Evolutionary conservation across 2,113 vertebrate genomes (phyloP).

Genomic region (Scomber colias): DNA sequence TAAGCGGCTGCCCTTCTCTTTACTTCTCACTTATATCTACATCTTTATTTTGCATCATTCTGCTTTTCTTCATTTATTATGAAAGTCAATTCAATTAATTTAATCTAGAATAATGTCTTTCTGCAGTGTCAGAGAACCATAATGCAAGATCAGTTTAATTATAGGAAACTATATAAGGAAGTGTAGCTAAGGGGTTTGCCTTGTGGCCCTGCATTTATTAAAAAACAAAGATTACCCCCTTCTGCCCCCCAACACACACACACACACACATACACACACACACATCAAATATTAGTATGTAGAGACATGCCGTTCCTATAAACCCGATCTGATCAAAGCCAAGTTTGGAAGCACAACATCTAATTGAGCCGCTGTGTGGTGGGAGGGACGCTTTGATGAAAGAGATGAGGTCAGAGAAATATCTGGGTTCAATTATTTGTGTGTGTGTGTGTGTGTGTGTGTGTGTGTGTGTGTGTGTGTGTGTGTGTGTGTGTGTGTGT

Average conservation of each 20-base stretch:
- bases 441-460: conserved; percentile 3
- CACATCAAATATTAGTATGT: conserved; percentile 54
- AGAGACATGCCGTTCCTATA: conserved; percentile 38
- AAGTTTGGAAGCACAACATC: conserved; percentile 55
- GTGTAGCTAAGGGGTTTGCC: conserved; percentile 24
- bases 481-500: not conserved
- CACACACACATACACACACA: conserved; percentile 37
- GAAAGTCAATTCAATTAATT: conserved; percentile 21
- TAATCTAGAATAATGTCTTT: conserved; percentile 15
- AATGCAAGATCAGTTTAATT: conserved; percentile 32
- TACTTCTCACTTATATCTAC: not conserved
- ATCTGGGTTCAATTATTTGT: conserved; percentile 58
- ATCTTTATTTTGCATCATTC: not conserved
- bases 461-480: not conserved
- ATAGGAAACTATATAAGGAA: not conserved
- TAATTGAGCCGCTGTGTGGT: conserved; percentile 68
- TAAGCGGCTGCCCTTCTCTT: conserved; percentile 8
- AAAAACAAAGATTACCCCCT: conserved; percentile 32
- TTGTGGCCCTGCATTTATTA: conserved; percentile 49
- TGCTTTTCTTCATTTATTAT: conserved; percentile 8
- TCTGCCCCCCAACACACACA: not conserved
- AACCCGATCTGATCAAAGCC: conserved; percentile 76
- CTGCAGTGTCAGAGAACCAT: conserved; percentile 15
- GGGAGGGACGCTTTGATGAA: conserved; percentile 61
- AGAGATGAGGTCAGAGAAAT: conserved; percentile 66